These are phyloP conservation scores for Acrocephalus scirpaceus DNA, from an alignment of 2,797 vertebrate genomes.

Conservation along the genomic window DNA sequence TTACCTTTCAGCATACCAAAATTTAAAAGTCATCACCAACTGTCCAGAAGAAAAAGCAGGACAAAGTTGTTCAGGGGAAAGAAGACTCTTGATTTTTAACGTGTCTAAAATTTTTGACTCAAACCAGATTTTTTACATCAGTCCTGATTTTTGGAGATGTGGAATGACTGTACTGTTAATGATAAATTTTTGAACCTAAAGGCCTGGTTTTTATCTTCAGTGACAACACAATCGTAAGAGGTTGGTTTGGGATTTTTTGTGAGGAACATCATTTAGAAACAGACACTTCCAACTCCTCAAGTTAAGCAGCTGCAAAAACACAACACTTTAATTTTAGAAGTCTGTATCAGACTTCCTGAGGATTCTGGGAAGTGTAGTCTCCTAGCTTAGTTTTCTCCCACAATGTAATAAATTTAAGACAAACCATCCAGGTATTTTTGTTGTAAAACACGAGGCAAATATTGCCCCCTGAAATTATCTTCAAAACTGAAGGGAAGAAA, in stretches of 20 bases:
- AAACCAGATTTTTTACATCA: neutral
- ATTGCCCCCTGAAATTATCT: neutral
- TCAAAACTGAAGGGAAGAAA: neutral
- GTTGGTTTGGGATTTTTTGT: neutral
- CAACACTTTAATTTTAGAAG: neutral
- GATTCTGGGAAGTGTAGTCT: conserved; percentile 40
- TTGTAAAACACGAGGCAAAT: neutral
- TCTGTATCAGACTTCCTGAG: neutral
- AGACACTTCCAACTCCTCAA: neutral
- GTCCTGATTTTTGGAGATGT: neutral
- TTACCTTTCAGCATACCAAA: neutral
- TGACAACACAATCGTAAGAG: neutral
- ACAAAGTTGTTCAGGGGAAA: neutral
- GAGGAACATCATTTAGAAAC: neutral
- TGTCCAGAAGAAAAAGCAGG: neutral
- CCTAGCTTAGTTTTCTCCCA: neutral
- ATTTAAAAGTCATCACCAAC: neutral
- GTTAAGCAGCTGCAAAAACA: neutral
- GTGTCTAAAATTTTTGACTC: neutral
- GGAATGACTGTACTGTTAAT: neutral
- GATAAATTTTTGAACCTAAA: neutral
- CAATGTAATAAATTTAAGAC: neutral
- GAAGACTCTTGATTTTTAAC: neutral
- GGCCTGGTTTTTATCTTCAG: neutral
- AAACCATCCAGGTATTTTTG: neutral